Conservation (phyloP, 1,140 invertebrate genomes). For the Venturia canescens region DNA sequence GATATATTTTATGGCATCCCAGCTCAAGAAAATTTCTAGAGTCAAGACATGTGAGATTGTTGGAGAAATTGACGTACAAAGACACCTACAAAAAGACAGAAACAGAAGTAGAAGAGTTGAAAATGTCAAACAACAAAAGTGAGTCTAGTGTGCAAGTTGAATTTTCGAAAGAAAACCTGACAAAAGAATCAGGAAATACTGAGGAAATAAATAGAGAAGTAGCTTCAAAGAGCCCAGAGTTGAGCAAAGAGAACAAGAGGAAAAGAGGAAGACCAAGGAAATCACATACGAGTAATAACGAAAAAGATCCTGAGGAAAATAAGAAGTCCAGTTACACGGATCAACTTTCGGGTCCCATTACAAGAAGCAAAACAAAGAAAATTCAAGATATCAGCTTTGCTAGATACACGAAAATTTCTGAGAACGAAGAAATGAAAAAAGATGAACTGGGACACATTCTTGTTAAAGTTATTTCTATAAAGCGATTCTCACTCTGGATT, state of each 20-base stretch:
- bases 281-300: constrained; percentile 19
- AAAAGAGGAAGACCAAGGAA: constrained; percentile 32
- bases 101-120: constrained; percentile 18
- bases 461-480: no score
- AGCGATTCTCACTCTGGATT: not conserved
- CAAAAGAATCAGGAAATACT: constrained; percentile 30
- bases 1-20: constrained; percentile 55
- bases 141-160: constrained; percentile 9
- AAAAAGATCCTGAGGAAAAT: constrained; percentile 41
- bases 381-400: constrained; percentile 42
- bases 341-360: not conserved
- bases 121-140: constrained; percentile 28
- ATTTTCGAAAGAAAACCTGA: constrained; percentile 30
- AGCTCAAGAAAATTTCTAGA: constrained; percentile 51
- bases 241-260: constrained; percentile 26
- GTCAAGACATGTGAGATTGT: constrained; percentile 57
- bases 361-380: constrained; percentile 35
- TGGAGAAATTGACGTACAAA: constrained; percentile 42
- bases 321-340: constrained; percentile 12
- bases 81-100: constrained; percentile 23
- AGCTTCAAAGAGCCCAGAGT: constrained; percentile 28
- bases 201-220: constrained; percentile 19
- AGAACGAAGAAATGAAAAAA: constrained; percentile 23
- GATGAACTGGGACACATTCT: constrained; percentile 39
- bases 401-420: constrained; percentile 33